These are phyloP conservation scores for Amphipoea lucens DNA, from an alignment of 2,888 invertebrate species.

Conservation along the genomic window DNA sequence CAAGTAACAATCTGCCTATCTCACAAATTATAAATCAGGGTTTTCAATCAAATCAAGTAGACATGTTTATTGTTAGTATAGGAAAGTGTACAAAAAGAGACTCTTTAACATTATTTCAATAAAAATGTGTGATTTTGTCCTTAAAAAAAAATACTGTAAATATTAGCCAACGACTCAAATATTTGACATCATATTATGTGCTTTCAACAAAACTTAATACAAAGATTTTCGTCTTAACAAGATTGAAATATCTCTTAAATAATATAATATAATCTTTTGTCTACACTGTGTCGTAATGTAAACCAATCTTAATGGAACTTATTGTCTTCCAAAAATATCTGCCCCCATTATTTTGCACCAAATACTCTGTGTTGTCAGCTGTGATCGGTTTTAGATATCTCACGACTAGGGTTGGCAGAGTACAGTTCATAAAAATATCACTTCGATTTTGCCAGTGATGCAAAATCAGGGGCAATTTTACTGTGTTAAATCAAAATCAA, in stretches of 20 bases:
- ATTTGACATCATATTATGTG: neutral
- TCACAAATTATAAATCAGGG: neutral
- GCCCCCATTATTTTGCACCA: constrained; percentile 38
- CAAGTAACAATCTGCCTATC: neutral
- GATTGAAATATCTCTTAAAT: constrained; percentile 3
- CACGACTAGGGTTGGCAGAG: constrained; percentile 37
- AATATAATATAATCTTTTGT: constrained; percentile 5
- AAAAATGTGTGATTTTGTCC: neutral
- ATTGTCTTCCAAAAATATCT: constrained; percentile 53
- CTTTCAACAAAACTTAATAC: neutral
- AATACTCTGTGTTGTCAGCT: constrained; percentile 51
- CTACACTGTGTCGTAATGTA: constrained; percentile 21
- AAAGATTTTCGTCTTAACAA: neutral
- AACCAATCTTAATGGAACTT: constrained; percentile 32
- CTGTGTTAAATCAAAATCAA: too few relatives aligned
- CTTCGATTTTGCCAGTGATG: too few relatives aligned
- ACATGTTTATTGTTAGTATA: neutral
- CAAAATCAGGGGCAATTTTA: too few relatives aligned
- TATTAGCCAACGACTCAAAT: neutral
- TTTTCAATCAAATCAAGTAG: neutral
- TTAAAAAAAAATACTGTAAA: too few relatives aligned
- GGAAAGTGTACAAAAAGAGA: neutral
- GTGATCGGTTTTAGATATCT: constrained; percentile 49
- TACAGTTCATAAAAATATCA: neutral
- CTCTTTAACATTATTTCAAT: neutral